Evolutionary conservation across 2,888 invertebrate species (phyloP), one percentile per base, ranked within the genome.

Genomic region (Anoplius nigerrimus): DNA sequence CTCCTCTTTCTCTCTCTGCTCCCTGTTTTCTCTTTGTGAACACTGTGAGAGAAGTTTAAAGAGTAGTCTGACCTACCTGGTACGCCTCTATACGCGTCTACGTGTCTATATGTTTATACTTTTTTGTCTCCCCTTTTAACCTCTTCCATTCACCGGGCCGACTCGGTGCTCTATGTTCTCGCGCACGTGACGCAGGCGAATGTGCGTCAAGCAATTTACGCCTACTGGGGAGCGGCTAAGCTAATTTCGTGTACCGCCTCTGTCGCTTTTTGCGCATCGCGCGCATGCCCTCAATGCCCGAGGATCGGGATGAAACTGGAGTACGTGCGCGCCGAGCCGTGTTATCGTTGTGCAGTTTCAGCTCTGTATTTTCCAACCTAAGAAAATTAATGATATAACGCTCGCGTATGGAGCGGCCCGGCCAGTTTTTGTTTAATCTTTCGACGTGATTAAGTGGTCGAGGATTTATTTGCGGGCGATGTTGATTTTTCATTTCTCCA

Each of bases 161-260:
- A 22, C 16, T 43, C 48, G 11, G 45, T 16, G 56, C 62, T 69
- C 60, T 64, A 22, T 52, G 21, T 20, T 56, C 24, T 57, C 16
- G 22, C 34, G 43, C 42, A 53, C 34, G 56, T 20, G 67, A 53
- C 66, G 60, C 43, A 62, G 59, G 59, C 54, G 72, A 65, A 76
- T 66, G 63, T 72, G 77, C 75, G 66, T 75, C 65, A 64, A 72
- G 72, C 75, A 76, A 76, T 77, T 77, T 77, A 75, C 77, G 77
- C 72, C 74, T 74, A 74, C 76, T 66, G 72, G n/a, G 68, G 69
- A 69, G 70, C 70, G 70, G 51, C 61, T 61, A 67, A 61, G 72
- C 70, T 76, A 76, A 76, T 76, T 76, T 69, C 67, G 62, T 72
- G 63, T 59, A 55, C 72, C 56, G 69, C 52, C 53, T 45, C 62